A percentile compares a stretch with the other conserved stretches of the same genome.
These are phyloP conservation scores for Sebastes aleutianus DNA, from an alignment of 2,797 vertebrate species.

Conservation along the genomic window DNA sequence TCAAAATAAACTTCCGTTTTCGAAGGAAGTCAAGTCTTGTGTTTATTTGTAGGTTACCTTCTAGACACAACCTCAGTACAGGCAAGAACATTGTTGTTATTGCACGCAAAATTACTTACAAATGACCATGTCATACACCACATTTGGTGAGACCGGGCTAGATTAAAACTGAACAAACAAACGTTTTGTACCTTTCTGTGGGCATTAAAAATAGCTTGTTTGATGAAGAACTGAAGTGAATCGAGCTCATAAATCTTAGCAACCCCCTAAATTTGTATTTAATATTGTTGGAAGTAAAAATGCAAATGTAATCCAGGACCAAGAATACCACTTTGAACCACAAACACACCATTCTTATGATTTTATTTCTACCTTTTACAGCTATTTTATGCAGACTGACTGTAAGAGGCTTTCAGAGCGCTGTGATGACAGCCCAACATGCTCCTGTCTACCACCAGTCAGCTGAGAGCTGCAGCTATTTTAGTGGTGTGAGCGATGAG, in stretches of 20 bases:
- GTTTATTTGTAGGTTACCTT: too few relatives aligned
- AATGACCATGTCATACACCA: too few relatives aligned
- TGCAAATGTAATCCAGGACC: not conserved
- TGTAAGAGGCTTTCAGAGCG: conserved; percentile 19
- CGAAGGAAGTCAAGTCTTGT: too few relatives aligned
- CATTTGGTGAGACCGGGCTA: too few relatives aligned
- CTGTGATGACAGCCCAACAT: conserved; percentile 2
- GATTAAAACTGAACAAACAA: not conserved
- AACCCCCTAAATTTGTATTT: not conserved
- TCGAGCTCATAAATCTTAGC: not conserved
- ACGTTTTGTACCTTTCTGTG: not conserved
- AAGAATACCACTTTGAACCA: not conserved
- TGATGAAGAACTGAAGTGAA: not conserved
- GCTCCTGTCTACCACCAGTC: not conserved
- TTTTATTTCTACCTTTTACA: not conserved
- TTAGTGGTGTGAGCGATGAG: conserved; percentile 15
- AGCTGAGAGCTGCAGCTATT: conserved; percentile 32
- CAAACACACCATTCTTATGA: not conserved
- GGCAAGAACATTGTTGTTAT: too few relatives aligned
- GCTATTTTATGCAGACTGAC: not conserved
- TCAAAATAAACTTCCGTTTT: too few relatives aligned
- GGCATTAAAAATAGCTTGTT: not conserved
- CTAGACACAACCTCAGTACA: too few relatives aligned
- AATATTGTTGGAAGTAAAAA: not conserved
- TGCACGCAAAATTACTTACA: too few relatives aligned